Evolutionary conservation across 1,140 invertebrate genomes (phyloP), one percentile per base, ranked within the genome.

Genomic region (Bombus difficillimus): DNA sequence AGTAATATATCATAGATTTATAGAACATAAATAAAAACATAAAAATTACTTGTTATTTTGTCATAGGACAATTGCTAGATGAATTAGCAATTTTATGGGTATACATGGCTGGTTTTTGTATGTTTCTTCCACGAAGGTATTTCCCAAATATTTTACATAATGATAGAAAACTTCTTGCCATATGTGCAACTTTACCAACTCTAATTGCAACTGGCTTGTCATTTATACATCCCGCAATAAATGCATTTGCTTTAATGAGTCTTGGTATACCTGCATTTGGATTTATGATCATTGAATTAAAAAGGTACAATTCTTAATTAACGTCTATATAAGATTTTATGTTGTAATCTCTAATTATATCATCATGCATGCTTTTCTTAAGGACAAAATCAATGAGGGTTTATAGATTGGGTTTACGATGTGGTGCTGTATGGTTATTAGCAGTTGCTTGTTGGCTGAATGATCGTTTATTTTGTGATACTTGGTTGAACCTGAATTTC

Each of bases 31-130:
- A 69, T 69, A 62, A n/a, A 62, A 25, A 74, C 68, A 9, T 64
- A n/a, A 79, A 62, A 59, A 15, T 84, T 57, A 79, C 66, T 83
- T 68, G 66, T 77, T 81, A 68, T 78, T 41, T 74, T 68, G 68
- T 93, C 93, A 88, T 89, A 96, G 96, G 97, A 64, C 97, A 98
- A 94, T 93, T 98, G 10, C 93, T 98, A 47, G 97, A 98, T 94
- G 97, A 98, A 93, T 93, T 98, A 64, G 96, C 97, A 68, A 98
- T 98, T 90, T 92, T 98, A 53, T 98, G 97, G 97, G 97, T 98
- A 2, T 97, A 97, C 83, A 97, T 97, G 95, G 97, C 97, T 69
- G 96, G 96, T 66, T 97, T 97, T 93, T 97, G 96, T 43, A 96
- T 98, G 93, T 97, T 97, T 95, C 96, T 97, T 80, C 97, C 97